Base-by-base conservation (phyloP, 2,113 vertebrate genomes). In the Chinchilla lanigera region DNA sequence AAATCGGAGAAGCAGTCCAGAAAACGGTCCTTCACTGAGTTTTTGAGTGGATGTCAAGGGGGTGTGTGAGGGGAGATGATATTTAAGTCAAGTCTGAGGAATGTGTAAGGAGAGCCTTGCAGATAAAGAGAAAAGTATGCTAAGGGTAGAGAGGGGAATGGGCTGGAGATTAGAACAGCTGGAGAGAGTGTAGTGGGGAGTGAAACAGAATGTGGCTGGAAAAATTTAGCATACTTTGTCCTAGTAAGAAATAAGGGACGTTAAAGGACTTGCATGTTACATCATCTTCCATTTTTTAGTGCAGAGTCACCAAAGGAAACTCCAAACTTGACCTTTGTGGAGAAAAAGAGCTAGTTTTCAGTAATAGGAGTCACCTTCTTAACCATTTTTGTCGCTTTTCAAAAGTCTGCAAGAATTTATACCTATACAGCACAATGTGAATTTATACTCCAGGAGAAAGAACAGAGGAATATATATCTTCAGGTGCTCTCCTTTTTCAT, bases 361-460 rank as follows among this genome's bases (percentile, higher is more conserved):
- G 11, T 63, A 94, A n/a, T 87, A 84, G 85, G 84, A 92, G 50
- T 95, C 88, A 77, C 47, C 58, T 44, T 7, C 0, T 20, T 96
- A 92, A 52, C 6, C 65, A 58, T 90, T 97, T 95, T 89, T 96
- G 38, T 86, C 94, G 50, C 6, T 98, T 97, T 89, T 95, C 52
- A 96, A 93, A 98, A 97, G 19, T 90, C 10, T 54, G 19, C 2
- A 30, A 47, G 54, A 97, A 73, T 47, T 93, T 97, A 93, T 89
- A 93, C 7, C 63, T 22, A 12, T 89, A 97, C 60, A 73, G 97
- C 60, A 67, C 75, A 98, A 95, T 58, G 3, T 60, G 97, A 94
- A 97, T 97, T 97, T 92, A 98, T 98, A 89, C 90, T 41, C 86
- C 35, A 67, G 67, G 83, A 85, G 78, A 84, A 94, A 94, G 84